Percentiles rank a stretch among this genome's conserved stretches.
Conservation (phyloP, 2,888 invertebrate species). For the Coenonympha glycerion region DNA sequence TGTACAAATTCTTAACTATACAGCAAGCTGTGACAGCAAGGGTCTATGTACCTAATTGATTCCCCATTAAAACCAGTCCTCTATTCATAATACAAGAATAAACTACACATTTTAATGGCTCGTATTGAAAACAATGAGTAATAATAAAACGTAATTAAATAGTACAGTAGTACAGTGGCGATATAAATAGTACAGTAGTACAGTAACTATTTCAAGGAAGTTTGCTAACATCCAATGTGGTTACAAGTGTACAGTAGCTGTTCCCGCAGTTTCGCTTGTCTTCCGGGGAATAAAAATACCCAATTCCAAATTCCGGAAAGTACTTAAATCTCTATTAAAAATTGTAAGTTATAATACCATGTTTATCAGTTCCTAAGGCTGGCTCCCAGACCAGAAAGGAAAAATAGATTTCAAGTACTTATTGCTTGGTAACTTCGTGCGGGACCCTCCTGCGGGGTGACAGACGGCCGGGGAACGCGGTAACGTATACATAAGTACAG, state of each 20-base stretch:
- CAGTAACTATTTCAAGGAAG: constrained; percentile 3
- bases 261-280: neutral
- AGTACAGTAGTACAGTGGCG: neutral
- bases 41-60: neutral
- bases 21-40: too few species aligned
- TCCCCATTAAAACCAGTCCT: neutral
- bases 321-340: too few species aligned
- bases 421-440: too few species aligned
- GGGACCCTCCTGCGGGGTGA: too few species aligned
- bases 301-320: neutral
- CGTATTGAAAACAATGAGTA: neutral
- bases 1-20: too few species aligned
- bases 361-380: too few species aligned
- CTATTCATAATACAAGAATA: neutral
- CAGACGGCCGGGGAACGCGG: too few species aligned
- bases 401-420: too few species aligned
- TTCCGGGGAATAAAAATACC: too few species aligned
- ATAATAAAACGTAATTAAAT: neutral
- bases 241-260: neutral
- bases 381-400: too few species aligned
- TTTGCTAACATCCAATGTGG: neutral
- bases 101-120: neutral
- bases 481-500: too few species aligned
- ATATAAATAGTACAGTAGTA: neutral
- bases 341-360: too few species aligned